Base-by-base conservation (phyloP, 23 tunicate species). In the Trididemnum nubilum region DNA sequence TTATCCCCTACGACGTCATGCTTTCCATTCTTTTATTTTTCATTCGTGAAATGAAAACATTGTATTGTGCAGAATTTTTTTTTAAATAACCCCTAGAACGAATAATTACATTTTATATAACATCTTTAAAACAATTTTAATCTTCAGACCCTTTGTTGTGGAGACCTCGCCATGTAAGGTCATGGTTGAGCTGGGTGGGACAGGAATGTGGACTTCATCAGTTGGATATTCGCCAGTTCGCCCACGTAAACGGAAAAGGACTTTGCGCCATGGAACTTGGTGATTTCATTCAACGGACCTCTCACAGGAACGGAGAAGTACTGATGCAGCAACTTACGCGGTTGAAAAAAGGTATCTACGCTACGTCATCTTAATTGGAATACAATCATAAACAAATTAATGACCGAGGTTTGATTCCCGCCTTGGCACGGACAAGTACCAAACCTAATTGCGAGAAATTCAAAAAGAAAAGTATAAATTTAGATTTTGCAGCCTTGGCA, bases 141-240 rank as follows among this genome's bases (percentile, higher is more conserved):
- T 12, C 39, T 73, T 2, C 32, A 85, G 90, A 85, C 50, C 97
- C 97, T 2, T 34, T 91, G 29, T 63, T 81, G 15, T 91, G 97
- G 97, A 60, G 39, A 21, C 81, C 90, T 4, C 32, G 72, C 35
- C 97, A 91, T 70, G 97, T 91, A 35, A 60, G 30, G 79, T 24
- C 57, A 29, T 91, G 97, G 97, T 66, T 91, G 83, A 81, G 71
- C 74, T 91, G 97, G 97, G 79, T 85, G 74, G 90, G 75, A 25
- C 79, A 81, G 27, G 97, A 91, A 52, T 91, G 81, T 74, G 90
- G 97, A 22, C 81, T 91, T 21, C 90, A 81, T 50, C 86, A 85
- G 51, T 66, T 91, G 31, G 97, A 91, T 73, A 59, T 85, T 30
- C 36, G 49, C 30, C 85, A 91, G 58, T 91, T 91, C 37, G 31